Base-by-base conservation (phyloP, 2,888 invertebrate species). In the Oxyteleia sp. region DNA sequence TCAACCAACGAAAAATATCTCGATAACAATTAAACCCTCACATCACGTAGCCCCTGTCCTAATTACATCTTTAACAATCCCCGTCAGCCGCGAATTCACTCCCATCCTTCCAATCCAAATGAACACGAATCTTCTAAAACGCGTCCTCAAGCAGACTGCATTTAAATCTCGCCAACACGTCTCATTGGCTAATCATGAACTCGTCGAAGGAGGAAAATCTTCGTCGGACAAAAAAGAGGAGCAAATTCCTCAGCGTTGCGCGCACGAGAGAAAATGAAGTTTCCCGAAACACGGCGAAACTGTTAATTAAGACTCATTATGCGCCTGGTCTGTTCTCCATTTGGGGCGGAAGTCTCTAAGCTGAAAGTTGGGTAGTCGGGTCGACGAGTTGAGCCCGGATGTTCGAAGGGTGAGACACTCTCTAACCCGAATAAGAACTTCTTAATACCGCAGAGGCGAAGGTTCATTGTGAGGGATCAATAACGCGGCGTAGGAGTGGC, bases 281-380 rank as follows among this genome's bases (percentile, higher is more conserved):
- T 91, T 90, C 88, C 89, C 89, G 90, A 91, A 93, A 92, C 91
- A 92, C 91, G 89, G 88, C 90, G 90, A 90, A 92, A 92, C 93
- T 93, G 93, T 93, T 93, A 93, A 93, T 93, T 93, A 92, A 93
- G 93, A 93, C 92, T 93, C 92, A 93, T 93, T 93, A 93, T 90
- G 89, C 89, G 87, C 81, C 84, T 85, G 86, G 86, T 64, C 84
- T 76, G 80, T 64, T 82, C 82, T 76, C 71, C 72, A 76, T 76
- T 76, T 76, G 61, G 72, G 82, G 82, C 64, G 71, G 51, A 72
- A 76, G 84, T 68, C 53, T 72, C 51, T 72, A 47, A 82, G 80
- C 64, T 53, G 78, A 41, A 76, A 71, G 75, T 45, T 32, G 76
- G 47, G 69, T 71, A 51, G 81, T 63, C 23, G 69, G 69, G 64